phyloP scores from a whole-genome alignment of 2,888 invertebrate genomes.

The Chrysina gloriosa region DNA sequence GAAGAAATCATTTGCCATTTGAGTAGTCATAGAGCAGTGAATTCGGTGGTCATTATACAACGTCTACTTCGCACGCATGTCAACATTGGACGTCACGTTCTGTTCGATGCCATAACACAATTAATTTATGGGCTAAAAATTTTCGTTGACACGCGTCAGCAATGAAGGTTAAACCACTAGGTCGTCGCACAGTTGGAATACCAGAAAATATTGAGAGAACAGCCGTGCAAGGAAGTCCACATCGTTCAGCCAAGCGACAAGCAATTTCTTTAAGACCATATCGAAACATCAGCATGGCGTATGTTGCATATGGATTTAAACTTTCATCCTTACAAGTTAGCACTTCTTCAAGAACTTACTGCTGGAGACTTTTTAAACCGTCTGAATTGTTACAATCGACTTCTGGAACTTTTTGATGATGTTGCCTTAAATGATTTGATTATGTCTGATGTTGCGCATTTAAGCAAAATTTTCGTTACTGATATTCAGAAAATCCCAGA shows the following conservation, averaged over 20 bases:
- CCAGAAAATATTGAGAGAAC: constrained; percentile 16
- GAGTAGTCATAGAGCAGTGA: constrained; percentile 34
- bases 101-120: constrained; percentile 38
- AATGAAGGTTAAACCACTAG: constrained; percentile 39
- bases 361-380: not conserved
- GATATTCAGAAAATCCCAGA: too few relatives aligned
- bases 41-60: constrained; percentile 12
- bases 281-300: not conserved
- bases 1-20: constrained; percentile 17
- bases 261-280: constrained; percentile 23
- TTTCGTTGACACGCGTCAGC: constrained; percentile 29
- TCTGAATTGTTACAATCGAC: constrained; percentile 14
- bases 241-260: constrained; percentile 23
- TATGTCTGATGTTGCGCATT: constrained; percentile 22
- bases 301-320: constrained; percentile 18
- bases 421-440: not conserved
- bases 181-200: constrained; percentile 13
- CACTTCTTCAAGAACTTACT: too few relatives aligned
- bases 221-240: constrained; percentile 20
- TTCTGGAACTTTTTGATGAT: constrained; percentile 4
- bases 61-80: constrained; percentile 28
- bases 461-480: too few relatives aligned
- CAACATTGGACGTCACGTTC: constrained; percentile 26
- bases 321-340: not conserved
- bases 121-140: constrained; percentile 36